A percentile compares a stretch with the other conserved stretches of the same genome.
Conservation (phyloP, 2,888 invertebrate genomes). For the Volucella inflata region DNA sequence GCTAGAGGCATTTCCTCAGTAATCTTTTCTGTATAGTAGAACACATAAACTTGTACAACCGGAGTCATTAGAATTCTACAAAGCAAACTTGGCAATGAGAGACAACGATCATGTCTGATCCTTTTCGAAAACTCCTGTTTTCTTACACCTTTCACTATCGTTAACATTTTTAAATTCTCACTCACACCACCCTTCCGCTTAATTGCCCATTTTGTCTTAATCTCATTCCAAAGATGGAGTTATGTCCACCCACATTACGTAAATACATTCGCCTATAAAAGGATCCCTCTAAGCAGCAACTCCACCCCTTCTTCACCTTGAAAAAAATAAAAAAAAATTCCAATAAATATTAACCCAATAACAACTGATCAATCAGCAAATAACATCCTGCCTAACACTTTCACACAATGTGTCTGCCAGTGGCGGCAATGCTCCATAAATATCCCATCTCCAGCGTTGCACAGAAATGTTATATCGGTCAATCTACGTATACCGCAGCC, state of each 20-base stretch:
- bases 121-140: no score
- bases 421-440: conserved; percentile 26
- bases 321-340: neutral
- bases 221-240: conserved; percentile 34
- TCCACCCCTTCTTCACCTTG: conserved; percentile 19
- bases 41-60: no score
- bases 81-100: neutral
- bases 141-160: no score
- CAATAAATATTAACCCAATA: conserved; percentile 70
- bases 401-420: conserved; percentile 50
- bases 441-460: conserved; percentile 10
- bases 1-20: no score
- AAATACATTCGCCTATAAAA: conserved; percentile 51
- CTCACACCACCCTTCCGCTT: conserved; percentile 5
- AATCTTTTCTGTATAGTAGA: no score
- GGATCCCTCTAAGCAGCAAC: conserved; percentile 18
- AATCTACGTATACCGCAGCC: conserved; percentile 53
- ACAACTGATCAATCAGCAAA: conserved; percentile 73
- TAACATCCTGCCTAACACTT: conserved; percentile 72
- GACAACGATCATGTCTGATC: no score
- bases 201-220: conserved; percentile 37
- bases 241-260: conserved; percentile 67
- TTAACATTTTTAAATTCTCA: no score
- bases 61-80: no score
- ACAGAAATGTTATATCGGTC: conserved; percentile 42